Percentiles rank a stretch among this genome's conserved stretches.
Evolutionary conservation across 2,797 vertebrate genomes (phyloP).

Genomic region (Protosalanx chinensis): DNA sequence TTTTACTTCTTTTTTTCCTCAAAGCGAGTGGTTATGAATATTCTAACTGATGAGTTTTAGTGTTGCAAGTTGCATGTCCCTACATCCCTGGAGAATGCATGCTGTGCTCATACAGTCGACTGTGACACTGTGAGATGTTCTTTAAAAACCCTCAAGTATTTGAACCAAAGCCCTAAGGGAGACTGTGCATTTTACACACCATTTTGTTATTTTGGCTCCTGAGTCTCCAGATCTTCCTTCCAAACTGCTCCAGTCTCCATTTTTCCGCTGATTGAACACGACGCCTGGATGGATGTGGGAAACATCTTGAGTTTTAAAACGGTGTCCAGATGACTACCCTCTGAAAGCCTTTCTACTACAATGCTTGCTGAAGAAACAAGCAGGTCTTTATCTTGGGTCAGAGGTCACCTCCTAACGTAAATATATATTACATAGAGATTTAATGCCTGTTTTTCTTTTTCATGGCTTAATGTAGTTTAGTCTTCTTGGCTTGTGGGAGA

Average conservation of each 20-base stretch:
- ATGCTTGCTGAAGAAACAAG: constrained; percentile 28
- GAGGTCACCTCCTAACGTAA: constrained; percentile 26
- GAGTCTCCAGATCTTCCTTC: constrained; percentile 9
- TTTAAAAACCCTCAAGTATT: background rate
- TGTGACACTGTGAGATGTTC: background rate
- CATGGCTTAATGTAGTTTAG: constrained; percentile 45
- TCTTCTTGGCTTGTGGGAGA: constrained; percentile 32
- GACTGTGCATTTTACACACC: background rate
- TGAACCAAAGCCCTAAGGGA: background rate
- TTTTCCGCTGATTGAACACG: too few species aligned
- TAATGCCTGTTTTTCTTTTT: constrained; percentile 46
- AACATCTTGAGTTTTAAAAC: too few species aligned
- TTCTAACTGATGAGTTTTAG: too few species aligned
- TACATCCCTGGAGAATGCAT: too few species aligned
- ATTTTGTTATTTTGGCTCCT: background rate
- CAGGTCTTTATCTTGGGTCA: constrained; percentile 28
- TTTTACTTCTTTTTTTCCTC: too few species aligned
- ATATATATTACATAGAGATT: constrained; percentile 27
- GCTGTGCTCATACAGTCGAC: background rate
- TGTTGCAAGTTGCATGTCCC: too few species aligned
- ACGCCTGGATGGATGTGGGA: too few species aligned
- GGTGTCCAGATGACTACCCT: background rate
- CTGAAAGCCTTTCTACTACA: constrained; percentile 18
- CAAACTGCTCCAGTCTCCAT: background rate
- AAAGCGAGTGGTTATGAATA: background rate